These are phyloP conservation scores for Drosophila saltans DNA, from an alignment of 1,140 invertebrate genomes.

Conservation along the genomic window DNA sequence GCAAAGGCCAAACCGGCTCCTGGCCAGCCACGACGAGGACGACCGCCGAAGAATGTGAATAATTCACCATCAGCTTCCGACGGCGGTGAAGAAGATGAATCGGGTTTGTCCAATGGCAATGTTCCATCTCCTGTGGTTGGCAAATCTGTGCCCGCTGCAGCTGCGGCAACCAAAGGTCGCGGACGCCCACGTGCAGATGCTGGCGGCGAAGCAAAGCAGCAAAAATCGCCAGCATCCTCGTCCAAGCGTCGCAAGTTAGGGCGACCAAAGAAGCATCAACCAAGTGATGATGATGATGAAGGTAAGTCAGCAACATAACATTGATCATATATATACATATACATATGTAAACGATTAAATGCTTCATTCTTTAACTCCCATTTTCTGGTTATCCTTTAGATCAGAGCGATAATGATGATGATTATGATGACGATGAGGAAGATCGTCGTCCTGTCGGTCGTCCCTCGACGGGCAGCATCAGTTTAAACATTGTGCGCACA, in stretches of 20 bases:
- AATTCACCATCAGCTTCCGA: constrained; percentile 15
- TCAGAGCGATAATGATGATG: constrained; percentile 23
- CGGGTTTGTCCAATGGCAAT: constrained; percentile 33
- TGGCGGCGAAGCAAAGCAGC: constrained; percentile 11
- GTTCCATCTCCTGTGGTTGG: constrained; percentile 2
- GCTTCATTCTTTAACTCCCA: not conserved
- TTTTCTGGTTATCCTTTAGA: constrained; percentile 9
- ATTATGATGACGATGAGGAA: constrained; percentile 51
- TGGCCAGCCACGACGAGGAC: constrained; percentile 23
- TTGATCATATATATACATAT: too few species aligned
- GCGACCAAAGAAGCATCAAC: constrained; percentile 56
- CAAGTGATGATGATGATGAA: constrained; percentile 55
- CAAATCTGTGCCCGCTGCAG: not conserved
- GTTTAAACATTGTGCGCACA: constrained; percentile 64
- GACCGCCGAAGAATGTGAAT: constrained; percentile 27
- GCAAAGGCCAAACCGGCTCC: constrained; percentile 31
- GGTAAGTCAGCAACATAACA: constrained; percentile 19
- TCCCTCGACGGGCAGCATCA: constrained; percentile 61
- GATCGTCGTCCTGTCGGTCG: constrained; percentile 59
- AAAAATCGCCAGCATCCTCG: constrained; percentile 34
- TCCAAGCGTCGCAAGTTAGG: constrained; percentile 62
- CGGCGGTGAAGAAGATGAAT: constrained; percentile 28
- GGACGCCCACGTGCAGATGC: constrained; percentile 59
- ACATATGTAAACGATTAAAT: too few species aligned
- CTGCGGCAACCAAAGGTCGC: constrained; percentile 51